Conservation (phyloP, 2,113 vertebrate genomes). For the Prunella fulvescens region DNA sequence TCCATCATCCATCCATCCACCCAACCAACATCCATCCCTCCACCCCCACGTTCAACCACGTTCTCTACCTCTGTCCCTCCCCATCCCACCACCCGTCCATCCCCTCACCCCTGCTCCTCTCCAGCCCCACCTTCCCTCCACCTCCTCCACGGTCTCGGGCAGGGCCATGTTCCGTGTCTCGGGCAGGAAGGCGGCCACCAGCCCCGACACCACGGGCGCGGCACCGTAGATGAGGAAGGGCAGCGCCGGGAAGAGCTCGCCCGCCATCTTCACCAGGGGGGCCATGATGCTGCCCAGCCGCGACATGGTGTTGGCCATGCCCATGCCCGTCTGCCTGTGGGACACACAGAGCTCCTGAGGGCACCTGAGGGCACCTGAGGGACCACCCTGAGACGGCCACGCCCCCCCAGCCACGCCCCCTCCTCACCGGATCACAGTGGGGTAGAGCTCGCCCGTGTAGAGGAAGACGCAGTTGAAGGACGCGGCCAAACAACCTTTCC, state of each 20-base stretch:
- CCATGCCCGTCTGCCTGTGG: constrained; percentile 34
- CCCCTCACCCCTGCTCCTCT: not conserved
- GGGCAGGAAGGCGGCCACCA: constrained; percentile 78
- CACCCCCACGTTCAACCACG: not conserved
- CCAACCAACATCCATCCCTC: not conserved
- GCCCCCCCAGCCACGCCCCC: not conserved
- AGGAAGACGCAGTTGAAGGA: constrained; percentile 49
- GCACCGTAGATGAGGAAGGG: constrained; percentile 8
- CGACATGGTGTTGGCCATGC: constrained; percentile 19
- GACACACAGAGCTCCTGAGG: not conserved
- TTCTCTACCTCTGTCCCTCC: not conserved
- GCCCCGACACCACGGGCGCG: not conserved
- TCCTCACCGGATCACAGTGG: not conserved
- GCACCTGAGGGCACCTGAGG: not conserved
- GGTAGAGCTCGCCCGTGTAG: constrained; percentile 38
- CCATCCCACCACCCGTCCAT: not conserved
- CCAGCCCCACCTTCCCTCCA: not conserved
- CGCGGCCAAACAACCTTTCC: constrained; percentile 6
- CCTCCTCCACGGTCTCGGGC: not conserved
- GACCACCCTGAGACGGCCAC: not conserved
- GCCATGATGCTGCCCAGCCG: constrained; percentile 16
- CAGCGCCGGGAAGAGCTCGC: not conserved
- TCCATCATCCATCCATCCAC: not conserved
- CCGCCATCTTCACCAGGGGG: not conserved
- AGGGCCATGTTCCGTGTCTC: not conserved